Conservation (phyloP, 1,140 invertebrate genomes). For the Venustaconcha ellipsiformis region DNA sequence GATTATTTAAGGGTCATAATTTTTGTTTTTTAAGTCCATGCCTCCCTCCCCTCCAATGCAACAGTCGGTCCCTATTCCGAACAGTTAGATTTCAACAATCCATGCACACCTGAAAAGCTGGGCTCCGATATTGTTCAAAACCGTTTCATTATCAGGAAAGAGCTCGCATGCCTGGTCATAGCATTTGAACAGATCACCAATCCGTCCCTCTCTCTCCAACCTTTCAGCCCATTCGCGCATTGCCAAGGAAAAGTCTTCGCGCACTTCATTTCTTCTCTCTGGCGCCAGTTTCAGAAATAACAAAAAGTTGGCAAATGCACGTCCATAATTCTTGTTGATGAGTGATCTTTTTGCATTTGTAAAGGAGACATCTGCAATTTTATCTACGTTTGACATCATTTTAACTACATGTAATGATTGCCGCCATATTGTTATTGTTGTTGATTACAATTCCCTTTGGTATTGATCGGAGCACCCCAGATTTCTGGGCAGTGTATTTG, state of each 20-base stretch:
- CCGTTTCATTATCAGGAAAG: conserved; percentile 63
- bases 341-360: conserved; percentile 42
- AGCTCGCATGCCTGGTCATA: conserved; percentile 69
- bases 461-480: no score
- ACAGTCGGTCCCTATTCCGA: no score
- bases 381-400: conserved; percentile 20
- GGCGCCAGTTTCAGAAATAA: conserved; percentile 50
- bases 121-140: conserved; percentile 67
- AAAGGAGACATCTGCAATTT: conserved; percentile 35
- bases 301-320: conserved; percentile 58
- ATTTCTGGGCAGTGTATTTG: no score
- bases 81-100: no score
- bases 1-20: no score
- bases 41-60: no score
- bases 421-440: no score
- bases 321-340: conserved; percentile 43
- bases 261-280: conserved; percentile 33
- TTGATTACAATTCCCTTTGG: no score
- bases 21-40: no score
- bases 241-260: conserved; percentile 48
- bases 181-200: conserved; percentile 65
- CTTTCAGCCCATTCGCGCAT: conserved; percentile 54
- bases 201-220: conserved; percentile 35
- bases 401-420: neutral
- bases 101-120: conserved; percentile 68